A percentile compares a stretch with the other conserved stretches of the same genome.
Evolutionary conservation across 2,888 invertebrate genomes (phyloP).

Genomic region (Automeris io): DNA sequence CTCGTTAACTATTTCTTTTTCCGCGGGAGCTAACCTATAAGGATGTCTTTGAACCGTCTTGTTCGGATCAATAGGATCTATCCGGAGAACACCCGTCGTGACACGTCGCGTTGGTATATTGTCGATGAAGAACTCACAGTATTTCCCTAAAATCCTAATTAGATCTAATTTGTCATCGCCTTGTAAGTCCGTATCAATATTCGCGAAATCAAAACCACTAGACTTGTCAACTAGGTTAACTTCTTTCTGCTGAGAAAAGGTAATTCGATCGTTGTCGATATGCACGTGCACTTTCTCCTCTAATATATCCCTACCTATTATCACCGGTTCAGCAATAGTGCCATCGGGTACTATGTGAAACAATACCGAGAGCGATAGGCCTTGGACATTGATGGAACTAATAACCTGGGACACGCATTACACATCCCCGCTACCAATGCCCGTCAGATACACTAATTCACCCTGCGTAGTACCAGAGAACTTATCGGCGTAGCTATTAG

Average conservation of each 20-base stretch:
- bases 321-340: constrained; percentile 3
- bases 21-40: constrained; percentile 23
- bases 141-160: constrained; percentile 11
- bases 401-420: background rate
- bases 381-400: background rate
- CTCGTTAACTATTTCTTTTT: constrained; percentile 21
- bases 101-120: constrained; percentile 15
- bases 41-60: constrained; percentile 23
- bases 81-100: constrained; percentile 10
- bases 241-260: background rate
- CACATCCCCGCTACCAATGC: no score
- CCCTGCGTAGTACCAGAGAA: no score
- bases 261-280: background rate
- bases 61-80: constrained; percentile 14
- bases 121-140: constrained; percentile 11
- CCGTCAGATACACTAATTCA: no score
- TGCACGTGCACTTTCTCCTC: background rate
- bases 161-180: constrained; percentile 10
- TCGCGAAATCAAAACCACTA: constrained; percentile 4
- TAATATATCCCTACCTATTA: constrained; percentile 6
- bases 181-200: constrained; percentile 15
- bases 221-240: background rate
- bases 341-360: constrained; percentile 9
- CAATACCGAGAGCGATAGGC: background rate
- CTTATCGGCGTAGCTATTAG: no score